Evolutionary conservation across 2,888 invertebrate genomes (phyloP).

Genomic region (Germaria angustata): DNA sequence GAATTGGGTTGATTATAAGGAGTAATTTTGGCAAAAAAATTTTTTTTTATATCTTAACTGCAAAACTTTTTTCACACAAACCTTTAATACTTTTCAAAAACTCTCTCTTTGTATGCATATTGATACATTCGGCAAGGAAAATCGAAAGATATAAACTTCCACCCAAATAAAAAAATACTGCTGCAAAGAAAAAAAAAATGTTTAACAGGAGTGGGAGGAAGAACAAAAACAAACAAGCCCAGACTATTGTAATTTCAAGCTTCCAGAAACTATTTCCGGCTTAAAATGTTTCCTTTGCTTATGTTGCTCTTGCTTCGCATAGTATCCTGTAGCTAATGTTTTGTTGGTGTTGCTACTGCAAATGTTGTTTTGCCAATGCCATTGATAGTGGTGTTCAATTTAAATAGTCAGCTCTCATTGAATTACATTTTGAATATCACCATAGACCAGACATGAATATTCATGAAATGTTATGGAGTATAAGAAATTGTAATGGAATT

Average conservation of each 20-base stretch:
- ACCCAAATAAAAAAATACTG: not conserved
- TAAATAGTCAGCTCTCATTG: constrained; percentile 60
- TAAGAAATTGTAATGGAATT: constrained; percentile 56
- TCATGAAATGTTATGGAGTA: constrained; percentile 59
- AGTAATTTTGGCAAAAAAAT: too few relatives aligned
- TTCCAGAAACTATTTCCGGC: constrained; percentile 67
- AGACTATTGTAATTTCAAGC: constrained; percentile 65
- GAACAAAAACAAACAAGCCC: constrained; percentile 9
- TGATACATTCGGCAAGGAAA: not conserved
- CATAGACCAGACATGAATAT: constrained; percentile 61
- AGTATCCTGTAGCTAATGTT: not conserved
- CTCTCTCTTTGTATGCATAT: not conserved
- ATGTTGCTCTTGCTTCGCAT: constrained; percentile 39
- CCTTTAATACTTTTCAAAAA: too few relatives aligned
- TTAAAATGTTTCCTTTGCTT: constrained; percentile 65
- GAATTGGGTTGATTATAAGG: too few relatives aligned
- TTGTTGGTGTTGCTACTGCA: not conserved
- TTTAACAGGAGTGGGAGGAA: not conserved
- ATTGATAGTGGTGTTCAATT: constrained; percentile 63
- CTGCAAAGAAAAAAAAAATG: not conserved
- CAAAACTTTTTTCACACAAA: too few relatives aligned
- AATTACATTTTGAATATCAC: constrained; percentile 66
- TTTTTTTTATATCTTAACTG: too few relatives aligned
- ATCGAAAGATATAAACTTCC: not conserved
- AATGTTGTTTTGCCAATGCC: constrained; percentile 55